phyloP scores from a whole-genome alignment of 2,113 vertebrate species.

The Microcebus jonahi region DNA sequence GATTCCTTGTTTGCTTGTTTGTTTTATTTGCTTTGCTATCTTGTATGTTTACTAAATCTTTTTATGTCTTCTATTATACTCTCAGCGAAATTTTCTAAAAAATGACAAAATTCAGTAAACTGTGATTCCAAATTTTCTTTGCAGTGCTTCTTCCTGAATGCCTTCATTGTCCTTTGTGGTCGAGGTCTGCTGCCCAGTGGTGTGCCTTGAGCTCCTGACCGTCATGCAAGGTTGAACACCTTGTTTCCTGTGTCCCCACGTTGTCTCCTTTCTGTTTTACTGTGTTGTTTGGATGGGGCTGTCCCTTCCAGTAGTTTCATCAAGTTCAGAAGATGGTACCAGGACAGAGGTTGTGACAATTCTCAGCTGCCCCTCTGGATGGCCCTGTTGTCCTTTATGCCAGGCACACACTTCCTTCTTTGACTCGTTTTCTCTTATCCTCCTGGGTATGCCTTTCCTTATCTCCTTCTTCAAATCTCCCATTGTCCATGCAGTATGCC shows the following conservation, averaged over 20 bases:
- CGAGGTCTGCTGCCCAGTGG: accelerated
- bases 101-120: not conserved
- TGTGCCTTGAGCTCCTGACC: not conserved
- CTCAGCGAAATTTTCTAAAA: not conserved
- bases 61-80: not conserved
- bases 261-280: not conserved
- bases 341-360: accelerated
- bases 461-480: accelerated
- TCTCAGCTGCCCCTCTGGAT: accelerated
- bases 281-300: not conserved
- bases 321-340: accelerated
- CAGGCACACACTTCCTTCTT: accelerated
- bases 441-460: accelerated
- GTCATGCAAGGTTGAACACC: accelerated
- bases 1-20: not conserved
- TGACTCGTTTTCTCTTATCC: too few relatives aligned
- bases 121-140: not conserved
- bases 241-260: not conserved
- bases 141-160: accelerated
- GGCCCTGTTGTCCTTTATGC: accelerated
- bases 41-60: not conserved
- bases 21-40: not conserved
- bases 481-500: accelerated
- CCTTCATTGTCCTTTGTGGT: not conserved
- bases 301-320: not conserved